phyloP scores from a whole-genome alignment of 2,113 vertebrate species.

The Saccopteryx leptura region DNA sequence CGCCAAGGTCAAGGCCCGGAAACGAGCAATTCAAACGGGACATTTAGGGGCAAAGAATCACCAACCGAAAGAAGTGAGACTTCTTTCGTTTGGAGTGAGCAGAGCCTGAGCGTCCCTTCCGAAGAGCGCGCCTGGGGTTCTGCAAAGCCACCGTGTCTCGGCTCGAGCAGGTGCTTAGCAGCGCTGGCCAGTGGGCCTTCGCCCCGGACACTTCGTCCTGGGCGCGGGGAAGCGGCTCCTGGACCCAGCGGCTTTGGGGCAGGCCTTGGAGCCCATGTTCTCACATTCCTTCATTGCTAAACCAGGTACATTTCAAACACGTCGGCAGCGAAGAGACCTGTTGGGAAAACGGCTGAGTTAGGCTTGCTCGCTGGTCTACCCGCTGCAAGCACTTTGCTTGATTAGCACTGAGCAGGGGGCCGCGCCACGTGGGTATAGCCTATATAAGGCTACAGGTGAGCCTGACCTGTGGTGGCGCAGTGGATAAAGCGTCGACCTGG shows the following conservation, averaged over 20 bases:
- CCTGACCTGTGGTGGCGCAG: no score
- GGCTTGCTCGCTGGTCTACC: no score
- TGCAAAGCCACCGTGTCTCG: not conserved
- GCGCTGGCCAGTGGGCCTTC: not conserved
- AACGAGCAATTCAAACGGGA: slow-evolving; percentile 29
- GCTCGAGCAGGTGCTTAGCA: no score
- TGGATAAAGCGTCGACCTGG: no score
- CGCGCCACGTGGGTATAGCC: no score
- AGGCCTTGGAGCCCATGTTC: not conserved
- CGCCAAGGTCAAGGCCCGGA: not conserved
- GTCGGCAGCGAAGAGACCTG: not conserved
- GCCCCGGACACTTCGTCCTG: not conserved
- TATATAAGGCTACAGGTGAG: no score
- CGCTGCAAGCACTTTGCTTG: no score
- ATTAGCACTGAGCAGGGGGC: no score
- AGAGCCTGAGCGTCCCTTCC: not conserved
- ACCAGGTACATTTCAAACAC: not conserved
- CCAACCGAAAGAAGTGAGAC: not conserved
- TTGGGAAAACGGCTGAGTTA: no score
- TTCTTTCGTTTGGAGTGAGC: not conserved
- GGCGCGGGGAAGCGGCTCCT: not conserved
- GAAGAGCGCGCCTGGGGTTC: not conserved
- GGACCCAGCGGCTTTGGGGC: not conserved
- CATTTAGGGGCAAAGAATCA: not conserved
- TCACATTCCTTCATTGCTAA: not conserved